A percentile compares a stretch with the other conserved stretches of the same genome.
Evolutionary conservation across 2,113 vertebrate species (phyloP).

Genomic region (Engraulis encrasicolus): DNA sequence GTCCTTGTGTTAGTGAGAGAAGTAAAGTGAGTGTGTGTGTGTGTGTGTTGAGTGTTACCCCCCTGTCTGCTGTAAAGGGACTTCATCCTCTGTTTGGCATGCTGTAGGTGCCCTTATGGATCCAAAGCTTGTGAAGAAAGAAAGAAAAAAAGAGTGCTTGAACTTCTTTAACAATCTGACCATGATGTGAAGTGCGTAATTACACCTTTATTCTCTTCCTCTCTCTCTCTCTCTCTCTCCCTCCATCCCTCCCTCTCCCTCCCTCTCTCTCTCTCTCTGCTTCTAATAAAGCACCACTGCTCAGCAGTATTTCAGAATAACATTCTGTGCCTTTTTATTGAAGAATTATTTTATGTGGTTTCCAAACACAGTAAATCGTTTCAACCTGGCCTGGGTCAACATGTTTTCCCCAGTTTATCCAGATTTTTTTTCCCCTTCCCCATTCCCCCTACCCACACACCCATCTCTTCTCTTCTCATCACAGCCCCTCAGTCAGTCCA

Average conservation of each 20-base stretch:
- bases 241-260: no score
- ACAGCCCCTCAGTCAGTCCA: neutral
- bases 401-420: neutral
- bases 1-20: neutral
- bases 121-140: slow-evolving; percentile 12
- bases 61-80: slow-evolving; percentile 5
- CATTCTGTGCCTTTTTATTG: slow-evolving; percentile 42
- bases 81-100: neutral
- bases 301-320: slow-evolving; percentile 26
- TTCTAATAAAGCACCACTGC: slow-evolving; percentile 43
- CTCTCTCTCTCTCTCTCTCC: neutral
- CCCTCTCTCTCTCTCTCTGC: neutral
- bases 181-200: slow-evolving; percentile 6
- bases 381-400: neutral
- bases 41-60: neutral
- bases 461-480: no score
- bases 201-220: neutral
- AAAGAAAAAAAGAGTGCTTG: neutral
- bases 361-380: neutral
- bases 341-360: neutral
- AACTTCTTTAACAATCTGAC: slow-evolving; percentile 22
- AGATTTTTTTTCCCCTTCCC: neutral
- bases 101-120: neutral
- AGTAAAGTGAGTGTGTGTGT: neutral
- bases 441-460: no score